Evolutionary conservation across 2,113 vertebrate genomes (phyloP).

Genomic region (Periophthalmus modestus): DNA sequence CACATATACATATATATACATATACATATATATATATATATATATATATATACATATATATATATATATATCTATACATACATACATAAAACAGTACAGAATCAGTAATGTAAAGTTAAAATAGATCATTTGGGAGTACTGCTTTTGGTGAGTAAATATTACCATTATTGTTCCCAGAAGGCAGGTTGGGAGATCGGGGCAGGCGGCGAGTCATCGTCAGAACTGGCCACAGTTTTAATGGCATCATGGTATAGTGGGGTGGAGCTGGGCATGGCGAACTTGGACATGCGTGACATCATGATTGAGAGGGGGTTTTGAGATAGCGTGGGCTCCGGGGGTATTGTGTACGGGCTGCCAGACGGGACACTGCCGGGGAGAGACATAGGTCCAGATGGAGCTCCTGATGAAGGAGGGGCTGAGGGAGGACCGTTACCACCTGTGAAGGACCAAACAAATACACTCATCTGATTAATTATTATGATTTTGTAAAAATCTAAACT

Average conservation of each 20-base stretch:
- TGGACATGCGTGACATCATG: conserved; percentile 99
- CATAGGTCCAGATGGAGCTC: conserved; percentile 79
- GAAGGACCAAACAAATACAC: conserved; percentile 13
- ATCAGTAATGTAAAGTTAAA: background rate
- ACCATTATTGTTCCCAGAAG: conserved; percentile 93
- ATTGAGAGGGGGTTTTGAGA: conserved; percentile 99
- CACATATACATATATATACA: no score
- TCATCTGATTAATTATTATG: background rate
- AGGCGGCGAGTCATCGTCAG: conserved; percentile 96
- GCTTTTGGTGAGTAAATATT: conserved; percentile 36
- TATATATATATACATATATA: no score
- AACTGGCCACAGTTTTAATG: conserved; percentile 99
- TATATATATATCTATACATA: no score
- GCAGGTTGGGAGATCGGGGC: conserved; percentile 96
- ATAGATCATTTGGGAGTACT: background rate
- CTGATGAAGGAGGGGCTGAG: conserved; percentile 84
- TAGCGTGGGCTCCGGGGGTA: conserved; percentile 95
- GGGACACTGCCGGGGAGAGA: conserved; percentile 81
- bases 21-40: no score
- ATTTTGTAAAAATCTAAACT: background rate
- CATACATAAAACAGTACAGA: no score
- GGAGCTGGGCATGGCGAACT: conserved; percentile 99
- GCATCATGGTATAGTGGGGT: conserved; percentile 97
- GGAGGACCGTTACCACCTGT: conserved; percentile 91
- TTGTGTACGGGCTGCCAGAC: conserved; percentile 93